Evolutionary conservation across 2,113 vertebrate species (phyloP), one percentile per base, ranked within the genome.

Genomic region (Lepisosteus oculatus): DNA sequence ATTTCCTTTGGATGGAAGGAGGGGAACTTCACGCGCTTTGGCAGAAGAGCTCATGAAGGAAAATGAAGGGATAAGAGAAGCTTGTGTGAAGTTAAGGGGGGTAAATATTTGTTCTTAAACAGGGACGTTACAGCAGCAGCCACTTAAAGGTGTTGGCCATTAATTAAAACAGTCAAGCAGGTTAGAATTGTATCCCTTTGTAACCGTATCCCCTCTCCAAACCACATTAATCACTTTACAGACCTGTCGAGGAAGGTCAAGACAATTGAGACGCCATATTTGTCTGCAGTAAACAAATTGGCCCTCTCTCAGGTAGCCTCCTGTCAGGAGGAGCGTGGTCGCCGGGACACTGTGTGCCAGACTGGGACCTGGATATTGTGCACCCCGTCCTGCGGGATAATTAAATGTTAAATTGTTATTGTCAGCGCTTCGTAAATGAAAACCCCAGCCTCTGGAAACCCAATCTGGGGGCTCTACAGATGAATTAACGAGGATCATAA

Each of bases 401-500:
- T 94, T 92, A 93, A 93, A 92, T 93, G 92, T 92, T 92, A 83
- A 88, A 82, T 83, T 74, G 85, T 86, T 84, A 81, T 91, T 91
- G 91, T 87, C 87, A 85, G 74, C 74, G 82, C 85, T 81, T 82
- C 88, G 93, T 88, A 95, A 96, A 88, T 86, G 85, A 89, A 93
- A 87, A 83, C 85, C 81, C 87, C 86, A 81, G 77, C 88, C 80
- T 81, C 84, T 89, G 77, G 95, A 96, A 96, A 95, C 88, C 64
- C 76, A 92, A 93, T 90, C 94, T 86, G 65, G 71, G 77, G 82
- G 89, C 88, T 85, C 76, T 88, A 89, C 75, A 88, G 92, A 92
- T 97, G 93, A 96, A 87, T 92, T 93, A 89, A 90, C 88, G 74
- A 79, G 90, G 86, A 74, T 94, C 95, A 97, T 97, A 88, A 98